phyloP scores from a whole-genome alignment of 2,113 vertebrate genomes.

The Gymnogyps californianus region DNA sequence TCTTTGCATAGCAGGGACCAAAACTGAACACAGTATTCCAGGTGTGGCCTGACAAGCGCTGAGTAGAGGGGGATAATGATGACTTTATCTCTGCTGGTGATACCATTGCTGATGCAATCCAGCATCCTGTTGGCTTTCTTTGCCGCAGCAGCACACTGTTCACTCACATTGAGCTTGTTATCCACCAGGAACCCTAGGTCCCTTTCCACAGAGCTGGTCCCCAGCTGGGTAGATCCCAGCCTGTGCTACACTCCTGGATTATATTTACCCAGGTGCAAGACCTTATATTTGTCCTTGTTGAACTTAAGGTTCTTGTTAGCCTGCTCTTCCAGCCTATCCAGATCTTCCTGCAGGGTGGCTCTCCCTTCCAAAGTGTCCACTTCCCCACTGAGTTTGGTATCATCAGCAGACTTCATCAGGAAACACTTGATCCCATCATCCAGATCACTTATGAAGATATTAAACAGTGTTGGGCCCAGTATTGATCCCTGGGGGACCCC shows the following conservation, averaged over 20 bases:
- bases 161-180: not conserved
- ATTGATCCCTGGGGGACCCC: not conserved
- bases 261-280: not conserved
- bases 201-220: not conserved
- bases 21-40: not conserved
- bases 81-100: not conserved
- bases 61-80: too few relatives aligned
- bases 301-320: not conserved
- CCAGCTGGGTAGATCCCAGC: not conserved
- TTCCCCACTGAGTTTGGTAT: not conserved
- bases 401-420: not conserved
- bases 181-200: not conserved
- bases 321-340: not conserved
- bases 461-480: not conserved
- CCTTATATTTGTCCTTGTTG: not conserved
- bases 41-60: not conserved
- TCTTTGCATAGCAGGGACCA: not conserved
- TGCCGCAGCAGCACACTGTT: not conserved
- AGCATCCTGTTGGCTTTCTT: not conserved
- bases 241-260: not conserved
- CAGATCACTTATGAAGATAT: not conserved
- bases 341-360: not conserved
- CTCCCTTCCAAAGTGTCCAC: not conserved
- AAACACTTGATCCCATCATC: not conserved
- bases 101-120: not conserved